Percentiles rank a stretch among this genome's conserved stretches.
phyloP scores from a whole-genome alignment of 1,140 invertebrate genomes.

The Conus betulinus region DNA sequence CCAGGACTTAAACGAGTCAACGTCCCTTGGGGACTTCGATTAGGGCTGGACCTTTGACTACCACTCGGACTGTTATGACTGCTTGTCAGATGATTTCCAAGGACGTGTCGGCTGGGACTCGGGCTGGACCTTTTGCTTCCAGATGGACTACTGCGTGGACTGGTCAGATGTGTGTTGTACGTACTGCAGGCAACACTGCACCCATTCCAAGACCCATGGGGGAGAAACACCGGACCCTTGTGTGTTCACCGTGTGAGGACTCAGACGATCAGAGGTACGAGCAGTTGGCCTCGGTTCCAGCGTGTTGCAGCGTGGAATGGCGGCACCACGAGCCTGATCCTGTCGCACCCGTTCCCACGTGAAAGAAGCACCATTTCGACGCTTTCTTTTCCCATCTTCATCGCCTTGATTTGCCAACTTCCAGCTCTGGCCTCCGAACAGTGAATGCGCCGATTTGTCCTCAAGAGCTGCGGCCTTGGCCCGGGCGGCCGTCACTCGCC shows the following conservation, averaged over 20 bases:
- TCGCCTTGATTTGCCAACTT: no score
- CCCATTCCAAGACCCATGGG: background rate
- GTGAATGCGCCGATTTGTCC: background rate
- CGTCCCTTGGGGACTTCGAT: background rate
- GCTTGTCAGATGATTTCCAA: background rate
- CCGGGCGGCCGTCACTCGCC: background rate
- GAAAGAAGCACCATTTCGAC: background rate
- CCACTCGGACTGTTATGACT: background rate
- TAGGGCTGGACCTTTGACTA: background rate
- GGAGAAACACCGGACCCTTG: background rate
- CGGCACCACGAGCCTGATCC: background rate
- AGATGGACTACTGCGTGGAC: background rate
- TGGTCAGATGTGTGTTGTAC: background rate
- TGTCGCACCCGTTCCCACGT: slow-evolving; percentile 4
- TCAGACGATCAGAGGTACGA: background rate
- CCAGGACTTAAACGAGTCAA: background rate
- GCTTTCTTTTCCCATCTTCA: background rate
- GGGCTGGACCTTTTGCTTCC: slow-evolving; percentile 6
- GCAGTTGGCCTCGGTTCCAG: background rate
- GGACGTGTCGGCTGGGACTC: background rate
- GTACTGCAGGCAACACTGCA: background rate
- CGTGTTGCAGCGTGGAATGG: background rate
- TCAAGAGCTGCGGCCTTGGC: background rate
- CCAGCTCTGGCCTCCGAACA: background rate
- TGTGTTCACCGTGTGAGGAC: background rate